Evolutionary conservation across 1,140 invertebrate genomes (phyloP).

Genomic region (Drosophila jambulina): DNA sequence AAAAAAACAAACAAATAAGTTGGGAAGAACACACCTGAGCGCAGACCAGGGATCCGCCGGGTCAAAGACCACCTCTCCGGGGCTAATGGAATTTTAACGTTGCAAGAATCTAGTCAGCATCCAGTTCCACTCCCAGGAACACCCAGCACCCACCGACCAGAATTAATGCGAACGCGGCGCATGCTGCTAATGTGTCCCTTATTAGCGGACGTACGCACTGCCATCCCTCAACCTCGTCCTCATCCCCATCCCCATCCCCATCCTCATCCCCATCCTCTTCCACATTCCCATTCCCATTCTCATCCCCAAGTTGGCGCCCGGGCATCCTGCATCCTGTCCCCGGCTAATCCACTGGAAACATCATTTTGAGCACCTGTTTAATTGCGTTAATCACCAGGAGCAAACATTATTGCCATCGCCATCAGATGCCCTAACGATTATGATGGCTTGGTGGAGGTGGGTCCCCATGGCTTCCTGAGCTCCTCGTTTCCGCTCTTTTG

Average conservation of each 20-base stretch:
- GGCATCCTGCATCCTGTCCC: constrained; percentile 27
- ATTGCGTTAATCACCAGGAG: constrained; percentile 83
- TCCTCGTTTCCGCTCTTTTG: background rate
- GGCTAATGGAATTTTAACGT: constrained; percentile 82
- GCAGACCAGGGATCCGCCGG: background rate
- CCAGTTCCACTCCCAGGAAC: background rate
- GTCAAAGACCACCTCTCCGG: constrained; percentile 13
- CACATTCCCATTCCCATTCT: no score
- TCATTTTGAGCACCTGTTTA: constrained; percentile 85
- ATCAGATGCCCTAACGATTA: constrained; percentile 37
- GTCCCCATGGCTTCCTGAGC: background rate
- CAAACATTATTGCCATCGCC: constrained; percentile 67
- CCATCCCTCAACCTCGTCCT: constrained; percentile 6
- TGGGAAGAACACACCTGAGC: constrained; percentile 57
- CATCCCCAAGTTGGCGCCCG: background rate
- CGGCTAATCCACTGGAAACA: constrained; percentile 82
- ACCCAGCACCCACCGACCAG: constrained; percentile 29
- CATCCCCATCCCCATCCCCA: background rate
- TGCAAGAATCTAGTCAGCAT: background rate
- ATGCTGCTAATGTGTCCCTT: constrained; percentile 74
- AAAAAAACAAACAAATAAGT: background rate
- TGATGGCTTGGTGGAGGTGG: constrained; percentile 7
- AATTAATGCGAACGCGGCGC: constrained; percentile 67
- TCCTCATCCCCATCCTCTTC: background rate
- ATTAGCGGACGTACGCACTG: constrained; percentile 58